Evolutionary conservation across 1,140 invertebrate genomes (phyloP).

Genomic region (Pogonomyrmex barbatus): DNA sequence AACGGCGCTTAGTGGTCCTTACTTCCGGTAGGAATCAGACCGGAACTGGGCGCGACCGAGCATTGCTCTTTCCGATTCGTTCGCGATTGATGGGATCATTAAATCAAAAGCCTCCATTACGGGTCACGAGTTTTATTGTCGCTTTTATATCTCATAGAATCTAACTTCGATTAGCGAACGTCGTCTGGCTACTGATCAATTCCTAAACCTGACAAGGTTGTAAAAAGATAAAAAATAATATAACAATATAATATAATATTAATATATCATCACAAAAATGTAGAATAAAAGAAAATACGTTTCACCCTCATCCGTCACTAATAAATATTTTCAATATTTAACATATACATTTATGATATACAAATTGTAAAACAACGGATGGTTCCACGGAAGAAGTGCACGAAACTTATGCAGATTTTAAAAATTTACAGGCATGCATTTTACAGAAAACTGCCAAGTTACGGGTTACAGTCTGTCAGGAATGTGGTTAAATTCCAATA

Average conservation of each 20-base stretch:
- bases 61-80: constrained; percentile 52
- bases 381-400: too few species aligned
- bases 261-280: constrained; percentile 1
- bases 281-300: not conserved
- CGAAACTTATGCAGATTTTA: not conserved
- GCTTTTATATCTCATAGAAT: constrained; percentile 31
- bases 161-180: constrained; percentile 14
- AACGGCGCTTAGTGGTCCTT: constrained; percentile 49
- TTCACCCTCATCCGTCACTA: not conserved
- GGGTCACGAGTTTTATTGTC: constrained; percentile 41
- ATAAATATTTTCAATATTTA: not conserved
- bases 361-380: not conserved
- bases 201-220: not conserved
- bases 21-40: constrained; percentile 48
- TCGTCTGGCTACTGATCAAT: not conserved
- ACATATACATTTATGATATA: not conserved
- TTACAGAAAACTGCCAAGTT: constrained; percentile 3
- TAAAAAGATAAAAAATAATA: not conserved
- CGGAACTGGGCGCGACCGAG: constrained; percentile 50
- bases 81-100: constrained; percentile 54
- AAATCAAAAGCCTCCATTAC: constrained; percentile 57
- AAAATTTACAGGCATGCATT: not conserved
- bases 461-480: not conserved
- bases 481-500: constrained; percentile 42
- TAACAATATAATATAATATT: not conserved